Base-by-base conservation (phyloP, 2,888 invertebrate species). In the Acanthosepion esculentum region DNA sequence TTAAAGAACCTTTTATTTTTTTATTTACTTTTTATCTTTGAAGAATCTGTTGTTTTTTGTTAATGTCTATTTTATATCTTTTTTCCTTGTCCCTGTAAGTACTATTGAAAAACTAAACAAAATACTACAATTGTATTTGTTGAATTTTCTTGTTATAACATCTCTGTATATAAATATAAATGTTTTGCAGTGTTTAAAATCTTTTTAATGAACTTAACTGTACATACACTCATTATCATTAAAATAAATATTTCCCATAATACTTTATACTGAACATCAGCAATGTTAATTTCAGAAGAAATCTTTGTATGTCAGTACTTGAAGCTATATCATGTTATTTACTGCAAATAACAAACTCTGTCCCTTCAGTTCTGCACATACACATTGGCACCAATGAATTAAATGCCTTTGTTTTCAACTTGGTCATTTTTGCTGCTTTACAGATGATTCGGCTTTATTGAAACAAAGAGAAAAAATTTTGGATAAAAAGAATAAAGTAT, bases 391-490 rank as follows among this genome's bases (percentile, higher is more conserved):
- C 78, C n/a, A 33, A 78, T 78, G 10, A 78, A 78, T 78, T n/a
- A 33, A 78, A 12, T 78, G 12, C 78, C n/a, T 78, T 78, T n/a
- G 78, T 78, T 33, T 78, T 78, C 78, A 78, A 78, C 33, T 78
- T 33, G 78, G 78, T n/a, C 29, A 29, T 53, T n/a, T 93, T 93
- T 93, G 29, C n/a, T 53, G 53, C 93, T 93, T 93, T 93, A n/a
- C 93, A 93, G 93, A 93, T 53, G 50, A 53, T 48, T 93, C 93
- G n/a, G 93, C 93, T 93, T n/a, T 93, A 50, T 93, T 93, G 53
- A 93, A 53, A n/a, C 93, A 93, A 93, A 93, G 93, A 29, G 53
- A 93, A n/a, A 93, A 50, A 93, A 93, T 50, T 33, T 48, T 93
- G 29, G 93, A 93, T 29, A 93, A 93, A 93, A 93, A 93, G 53